Base-by-base conservation (phyloP, 53 echinoderm and acorn worm genomes). In the Crossaster papposus region DNA sequence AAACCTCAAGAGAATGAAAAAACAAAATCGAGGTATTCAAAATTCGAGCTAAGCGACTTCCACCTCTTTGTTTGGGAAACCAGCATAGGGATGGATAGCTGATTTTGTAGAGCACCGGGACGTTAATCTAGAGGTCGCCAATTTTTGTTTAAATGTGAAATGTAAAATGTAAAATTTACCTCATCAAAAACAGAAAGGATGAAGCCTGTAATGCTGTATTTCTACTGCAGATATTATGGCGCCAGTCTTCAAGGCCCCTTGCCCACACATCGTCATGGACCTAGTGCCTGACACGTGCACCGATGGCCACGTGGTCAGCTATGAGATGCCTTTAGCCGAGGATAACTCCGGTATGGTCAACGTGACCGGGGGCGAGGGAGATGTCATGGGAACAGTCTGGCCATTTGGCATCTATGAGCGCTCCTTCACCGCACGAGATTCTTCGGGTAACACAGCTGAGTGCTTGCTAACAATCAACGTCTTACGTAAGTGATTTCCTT, bases 261-360 rank as follows among this genome's bases (percentile, higher is more conserved):
- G 85, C 74, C 85, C 85, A 22, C 72, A 34, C 30, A 74, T 85
- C 0, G 53, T 73, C 23, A 29, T 74, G 72, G 31, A 31, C 51
- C 31, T 85, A 10, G n/a, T 53, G 14, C 79, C 79, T 6, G 81
- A 79, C n/a, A 24, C 80, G 2, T 79, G 80, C 20, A 14, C 53
- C 24, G 52, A 73, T 12, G 85, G 85, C 18, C 32, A 78, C 24
- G 24, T 86, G 3, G 91, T 91, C 53, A 70, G 11, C 86, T 91
- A 79, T 15, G 14, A 32, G 32, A 30, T 22, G 13, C 91, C 91
- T 3, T 15, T 2, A 15, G 91, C 91, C 2, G 24, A 15, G 31
- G 91, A 91, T n/a, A 91, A 91, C 79, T 86, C 91, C 0, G 80
- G 86, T 26, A 26, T 15, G 6, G 83, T 89, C 15, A 73, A 65